Evolutionary conservation across 2,113 vertebrate species (phyloP).

Genomic region (Corythoichthys haematopterus): DNA sequence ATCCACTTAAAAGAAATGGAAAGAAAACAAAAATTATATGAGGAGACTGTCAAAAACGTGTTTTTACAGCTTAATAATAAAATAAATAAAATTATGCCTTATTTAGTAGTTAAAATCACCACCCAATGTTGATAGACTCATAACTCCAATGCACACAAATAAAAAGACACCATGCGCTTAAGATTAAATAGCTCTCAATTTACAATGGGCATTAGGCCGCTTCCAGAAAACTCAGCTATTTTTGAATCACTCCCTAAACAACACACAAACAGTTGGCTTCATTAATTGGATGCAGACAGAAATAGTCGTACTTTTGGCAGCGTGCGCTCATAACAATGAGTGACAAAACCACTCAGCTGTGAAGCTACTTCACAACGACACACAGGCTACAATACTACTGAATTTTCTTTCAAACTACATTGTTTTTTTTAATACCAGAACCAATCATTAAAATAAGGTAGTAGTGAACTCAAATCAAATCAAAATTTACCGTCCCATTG

Average conservation of each 20-base stretch:
- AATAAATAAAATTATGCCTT: not conserved
- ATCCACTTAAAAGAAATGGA: no score
- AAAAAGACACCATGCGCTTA: constrained; percentile 14
- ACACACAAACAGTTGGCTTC: constrained; percentile 39
- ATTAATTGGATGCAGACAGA: constrained; percentile 32
- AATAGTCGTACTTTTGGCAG: constrained; percentile 53
- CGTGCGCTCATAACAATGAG: constrained; percentile 35
- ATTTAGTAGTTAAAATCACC: constrained; percentile 49
- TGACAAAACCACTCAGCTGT: constrained; percentile 23
- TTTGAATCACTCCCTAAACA: constrained; percentile 34
- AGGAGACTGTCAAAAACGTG: no score
- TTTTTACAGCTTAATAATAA: no score
- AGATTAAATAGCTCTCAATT: constrained; percentile 34
- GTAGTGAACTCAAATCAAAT: no score
- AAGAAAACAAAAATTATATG: no score
- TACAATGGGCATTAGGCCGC: constrained; percentile 31
- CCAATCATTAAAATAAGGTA: no score
- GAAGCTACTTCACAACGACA: constrained; percentile 25
- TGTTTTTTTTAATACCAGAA: no score
- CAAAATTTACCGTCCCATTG: no score
- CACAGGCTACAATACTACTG: not conserved
- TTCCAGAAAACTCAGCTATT: constrained; percentile 42
- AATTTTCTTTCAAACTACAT: not conserved
- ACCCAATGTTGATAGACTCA: constrained; percentile 31
- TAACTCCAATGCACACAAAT: constrained; percentile 1